Percentiles rank a stretch among this genome's conserved stretches.
Conservation (phyloP, 1,140 invertebrate species). For the Popillia japonica region DNA sequence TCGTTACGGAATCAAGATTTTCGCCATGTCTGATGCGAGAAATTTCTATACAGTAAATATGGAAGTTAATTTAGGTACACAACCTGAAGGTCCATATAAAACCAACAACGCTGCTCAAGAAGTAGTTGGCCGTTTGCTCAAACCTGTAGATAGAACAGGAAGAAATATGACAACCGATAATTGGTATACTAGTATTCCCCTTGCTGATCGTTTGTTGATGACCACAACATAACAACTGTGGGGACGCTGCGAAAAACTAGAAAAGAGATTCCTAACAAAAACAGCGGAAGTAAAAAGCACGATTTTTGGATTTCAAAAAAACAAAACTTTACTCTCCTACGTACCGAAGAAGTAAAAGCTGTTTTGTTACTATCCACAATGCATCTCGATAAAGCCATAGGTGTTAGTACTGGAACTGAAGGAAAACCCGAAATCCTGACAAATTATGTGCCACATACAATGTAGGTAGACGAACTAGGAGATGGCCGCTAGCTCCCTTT, state of each 20-base stretch:
- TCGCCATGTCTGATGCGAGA: constrained; percentile 50
- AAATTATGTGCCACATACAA: constrained; percentile 13
- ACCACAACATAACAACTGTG: no score
- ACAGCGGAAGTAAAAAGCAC: constrained; percentile 32
- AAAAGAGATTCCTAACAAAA: constrained; percentile 50
- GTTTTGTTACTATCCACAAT: constrained; percentile 50
- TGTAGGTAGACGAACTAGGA: no score
- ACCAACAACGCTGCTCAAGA: not conserved
- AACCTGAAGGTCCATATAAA: constrained; percentile 38
- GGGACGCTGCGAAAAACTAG: constrained; percentile 57
- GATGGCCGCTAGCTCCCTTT: constrained; percentile 28
- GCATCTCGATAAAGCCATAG: constrained; percentile 9
- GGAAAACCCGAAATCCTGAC: constrained; percentile 21
- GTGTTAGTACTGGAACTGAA: not conserved
- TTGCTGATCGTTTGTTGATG: no score
- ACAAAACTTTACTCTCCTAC: constrained; percentile 49
- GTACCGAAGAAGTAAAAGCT: constrained; percentile 50
- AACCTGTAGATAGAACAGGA: no score
- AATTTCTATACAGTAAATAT: constrained; percentile 54
- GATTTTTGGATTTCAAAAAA: constrained; percentile 48
- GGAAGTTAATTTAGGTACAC: constrained; percentile 51
- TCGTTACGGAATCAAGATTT: constrained; percentile 47
- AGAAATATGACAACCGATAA: constrained; percentile 53
- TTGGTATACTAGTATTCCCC: no score
- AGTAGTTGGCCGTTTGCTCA: not conserved